Evolutionary conservation across 2,797 vertebrate genomes (phyloP), one percentile per base, ranked within the genome.

Genomic region (Neosilurus hyrtlii): DNA sequence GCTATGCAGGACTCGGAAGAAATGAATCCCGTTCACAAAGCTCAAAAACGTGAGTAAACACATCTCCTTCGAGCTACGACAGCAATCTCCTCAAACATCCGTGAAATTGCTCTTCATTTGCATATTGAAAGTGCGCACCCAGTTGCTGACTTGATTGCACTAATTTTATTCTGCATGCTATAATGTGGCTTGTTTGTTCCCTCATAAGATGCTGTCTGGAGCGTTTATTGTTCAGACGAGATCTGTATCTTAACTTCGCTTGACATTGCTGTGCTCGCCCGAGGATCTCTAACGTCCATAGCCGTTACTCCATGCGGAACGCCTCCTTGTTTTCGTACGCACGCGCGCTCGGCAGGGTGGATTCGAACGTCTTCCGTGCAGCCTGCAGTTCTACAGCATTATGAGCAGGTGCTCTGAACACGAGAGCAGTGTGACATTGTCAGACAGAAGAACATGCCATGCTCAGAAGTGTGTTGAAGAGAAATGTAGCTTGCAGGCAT

Each of bases 321-420:
- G 24, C 24, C 24, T 74, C 52, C 24, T 74, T 74, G 52, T 74
- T 74, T 51, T 56, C 9, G 22, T 56, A 56, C 9, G n/a, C 51
- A 11, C 22, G 15, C 14, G 30, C 65, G 61, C 87, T 86, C 82
- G 63, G 86, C 65, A 37, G 76, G 87, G 76, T 86, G 83, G 83
- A 81, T 71, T 76, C 83, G 14, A 20, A 15, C 37, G 16, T 62
- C 67, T 72, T 16, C 67, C 49, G 83, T 65, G 74, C 80, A 70
- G 86, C 65, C 89, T 83, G 85, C 87, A 86, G 86, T 89, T 88
- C 87, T 79, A 80, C 86, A 86, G 86, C 86, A 87, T 84, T 86
- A 87, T 81, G 77, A 87, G 83, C 83, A 86, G 86, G 80, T 83
- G 87, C 84, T 86, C 74, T 63, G 85, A 75, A 82, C 80, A 84